Percentiles rank a stretch among this genome's conserved stretches.
Evolutionary conservation across 1,140 invertebrate genomes (phyloP).

Genomic region (Ips typographus): DNA sequence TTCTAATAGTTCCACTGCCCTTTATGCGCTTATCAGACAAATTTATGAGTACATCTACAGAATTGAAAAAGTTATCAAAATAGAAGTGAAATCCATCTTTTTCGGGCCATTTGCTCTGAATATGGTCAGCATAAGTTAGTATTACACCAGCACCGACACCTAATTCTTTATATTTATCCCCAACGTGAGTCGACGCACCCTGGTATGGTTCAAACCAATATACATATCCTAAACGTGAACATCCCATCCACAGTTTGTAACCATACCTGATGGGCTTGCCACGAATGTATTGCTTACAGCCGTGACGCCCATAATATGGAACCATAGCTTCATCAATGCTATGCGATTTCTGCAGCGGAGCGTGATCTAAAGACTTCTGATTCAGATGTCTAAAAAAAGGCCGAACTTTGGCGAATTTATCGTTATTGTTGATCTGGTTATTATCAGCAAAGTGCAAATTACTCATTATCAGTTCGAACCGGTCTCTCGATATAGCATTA

Average conservation of each 20-base stretch:
- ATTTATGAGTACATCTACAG: slow-evolving; percentile 3
- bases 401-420: slow-evolving; percentile 46
- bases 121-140: slow-evolving; percentile 4
- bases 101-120: background rate
- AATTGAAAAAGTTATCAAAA: slow-evolving; percentile 28
- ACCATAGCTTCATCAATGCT: slow-evolving; percentile 38
- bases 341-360: slow-evolving; percentile 3
- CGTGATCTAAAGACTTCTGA: slow-evolving; percentile 14
- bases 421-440: slow-evolving; percentile 36
- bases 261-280: slow-evolving; percentile 39
- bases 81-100: background rate
- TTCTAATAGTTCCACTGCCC: slow-evolving; percentile 7
- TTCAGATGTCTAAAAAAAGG: slow-evolving; percentile 39
- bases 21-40: background rate
- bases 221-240: background rate
- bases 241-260: slow-evolving; percentile 29
- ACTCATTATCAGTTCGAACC: slow-evolving; percentile 28
- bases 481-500: slow-evolving; percentile 23
- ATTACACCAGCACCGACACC: slow-evolving; percentile 26
- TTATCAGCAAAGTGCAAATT: slow-evolving; percentile 41
- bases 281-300: slow-evolving; percentile 39
- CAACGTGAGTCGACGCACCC: slow-evolving; percentile 5
- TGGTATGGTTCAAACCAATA: slow-evolving; percentile 1
- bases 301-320: slow-evolving; percentile 38
- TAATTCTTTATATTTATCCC: slow-evolving; percentile 21